phyloP scores from a whole-genome alignment of 2,113 vertebrate genomes.

The Cichladusa arquata region DNA sequence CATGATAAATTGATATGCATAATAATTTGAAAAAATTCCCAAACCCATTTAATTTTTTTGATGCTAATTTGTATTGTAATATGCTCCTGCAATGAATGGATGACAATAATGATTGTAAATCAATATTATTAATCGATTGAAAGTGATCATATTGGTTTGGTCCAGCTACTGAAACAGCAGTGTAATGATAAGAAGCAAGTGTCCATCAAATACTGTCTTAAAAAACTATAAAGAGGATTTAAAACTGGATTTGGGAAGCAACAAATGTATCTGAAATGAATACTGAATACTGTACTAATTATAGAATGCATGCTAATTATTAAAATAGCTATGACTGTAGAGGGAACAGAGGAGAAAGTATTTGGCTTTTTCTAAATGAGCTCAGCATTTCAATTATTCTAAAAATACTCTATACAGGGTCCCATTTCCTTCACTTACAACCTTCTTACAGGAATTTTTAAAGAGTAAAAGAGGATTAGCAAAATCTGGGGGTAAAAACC shows the following conservation, averaged over 20 bases:
- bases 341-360: not conserved
- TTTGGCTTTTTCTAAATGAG: not conserved
- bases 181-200: not conserved
- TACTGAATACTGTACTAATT: not conserved
- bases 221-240: not conserved
- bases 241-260: not conserved
- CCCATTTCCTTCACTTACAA: conserved; percentile 1
- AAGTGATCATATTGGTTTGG: not conserved
- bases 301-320: not conserved
- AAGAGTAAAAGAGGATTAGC: not conserved
- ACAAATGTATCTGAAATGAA: not conserved
- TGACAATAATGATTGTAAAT: not conserved
- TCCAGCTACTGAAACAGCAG: not conserved
- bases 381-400: not conserved
- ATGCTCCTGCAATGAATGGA: not conserved
- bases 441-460: not conserved
- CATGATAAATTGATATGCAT: not conserved
- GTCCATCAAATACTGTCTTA: not conserved
- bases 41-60: not conserved
- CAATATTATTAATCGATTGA: not conserved
- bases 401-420: not conserved
- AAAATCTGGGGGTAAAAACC: not conserved
- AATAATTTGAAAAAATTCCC: not conserved
- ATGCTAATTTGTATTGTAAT: not conserved
- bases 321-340: not conserved